Evolutionary conservation across 2,888 invertebrate species (phyloP), one percentile per base, ranked within the genome.

Genomic region (Diogma glabrata): DNA sequence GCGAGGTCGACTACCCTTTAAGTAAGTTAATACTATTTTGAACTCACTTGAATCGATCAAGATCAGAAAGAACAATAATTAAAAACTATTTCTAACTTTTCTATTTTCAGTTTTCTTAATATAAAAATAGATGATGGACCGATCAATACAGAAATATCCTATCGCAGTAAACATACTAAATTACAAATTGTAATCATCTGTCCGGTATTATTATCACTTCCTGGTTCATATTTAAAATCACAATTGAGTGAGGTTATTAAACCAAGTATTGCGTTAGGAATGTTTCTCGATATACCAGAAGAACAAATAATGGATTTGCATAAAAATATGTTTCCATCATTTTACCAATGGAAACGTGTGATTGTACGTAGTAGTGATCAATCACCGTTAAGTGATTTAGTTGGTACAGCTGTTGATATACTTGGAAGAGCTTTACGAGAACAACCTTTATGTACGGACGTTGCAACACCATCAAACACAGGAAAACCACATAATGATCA

Each of bases 121-220:
- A 73, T 87, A 49, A 78, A 81, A 56, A 76, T 84, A 47, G 88
- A 89, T 67, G 87, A 88, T 57, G 68, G 77, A 60, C 71, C 67
- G 55, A 69, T 71, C 59, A 68, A 63, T 59, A 70, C 64, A 54
- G 72, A 67, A 65, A 77, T 63, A 58, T 71, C 66, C 56, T 75
- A 60, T 63, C 74, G 60, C 65, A 76, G 58, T 73, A 75, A 60
- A 67, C 75, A 52, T 64, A 83, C 87, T 1, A 83, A 86, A 54
- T 70, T 90, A 36, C 88, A 89, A 66, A 81, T 90, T 53, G 77
- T 90, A 43, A 83, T 90, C 16, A 66, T 90, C 43, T 90, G 89
- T 61, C 89, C 89, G 1, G 77, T 78, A 49, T 75, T 90, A 43
- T 69, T 87, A 56, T 76, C 81, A 1, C 57, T 69, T 16, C 65